phyloP scores from a whole-genome alignment of 2,888 invertebrate species.

The Tupiocoris notatus region DNA sequence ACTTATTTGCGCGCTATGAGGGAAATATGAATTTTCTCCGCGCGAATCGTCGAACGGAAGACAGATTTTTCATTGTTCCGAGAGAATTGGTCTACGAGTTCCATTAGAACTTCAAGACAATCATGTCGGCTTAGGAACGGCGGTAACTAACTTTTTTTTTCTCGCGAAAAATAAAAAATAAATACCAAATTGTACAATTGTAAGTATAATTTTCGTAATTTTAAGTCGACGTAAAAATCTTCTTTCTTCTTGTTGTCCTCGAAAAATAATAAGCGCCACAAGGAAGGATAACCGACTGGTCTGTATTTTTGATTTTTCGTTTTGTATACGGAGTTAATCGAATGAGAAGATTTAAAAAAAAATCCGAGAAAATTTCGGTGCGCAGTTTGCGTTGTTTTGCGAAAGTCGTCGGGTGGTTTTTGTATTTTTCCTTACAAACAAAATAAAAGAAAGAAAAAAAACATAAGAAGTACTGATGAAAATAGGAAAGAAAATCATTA shows the following conservation, averaged over 20 bases:
- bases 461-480: not conserved
- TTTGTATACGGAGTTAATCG: not conserved
- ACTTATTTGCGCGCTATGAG: conserved; percentile 37
- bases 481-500: conserved; percentile 6
- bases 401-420: not conserved
- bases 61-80: conserved; percentile 11
- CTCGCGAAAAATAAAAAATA: conserved; percentile 4
- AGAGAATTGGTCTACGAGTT: not conserved
- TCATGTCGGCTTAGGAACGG: conserved; percentile 24
- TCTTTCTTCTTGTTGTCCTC: not conserved
- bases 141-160: conserved; percentile 14
- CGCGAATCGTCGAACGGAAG: not conserved
- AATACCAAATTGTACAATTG: conserved; percentile 21
- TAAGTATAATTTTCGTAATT: not conserved
- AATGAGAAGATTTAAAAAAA: not conserved
- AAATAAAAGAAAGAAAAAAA: too few relatives aligned
- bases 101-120: conserved; percentile 9
- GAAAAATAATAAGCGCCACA: conserved; percentile 20
- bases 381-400: not conserved
- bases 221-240: not conserved
- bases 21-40: conserved; percentile 26
- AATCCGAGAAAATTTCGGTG: too few relatives aligned
- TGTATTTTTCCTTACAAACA: not conserved
- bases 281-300: conserved; percentile 19
- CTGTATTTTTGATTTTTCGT: conserved; percentile 2